Conservation (phyloP, 2,113 vertebrate species). For the Tringa solitaria region DNA sequence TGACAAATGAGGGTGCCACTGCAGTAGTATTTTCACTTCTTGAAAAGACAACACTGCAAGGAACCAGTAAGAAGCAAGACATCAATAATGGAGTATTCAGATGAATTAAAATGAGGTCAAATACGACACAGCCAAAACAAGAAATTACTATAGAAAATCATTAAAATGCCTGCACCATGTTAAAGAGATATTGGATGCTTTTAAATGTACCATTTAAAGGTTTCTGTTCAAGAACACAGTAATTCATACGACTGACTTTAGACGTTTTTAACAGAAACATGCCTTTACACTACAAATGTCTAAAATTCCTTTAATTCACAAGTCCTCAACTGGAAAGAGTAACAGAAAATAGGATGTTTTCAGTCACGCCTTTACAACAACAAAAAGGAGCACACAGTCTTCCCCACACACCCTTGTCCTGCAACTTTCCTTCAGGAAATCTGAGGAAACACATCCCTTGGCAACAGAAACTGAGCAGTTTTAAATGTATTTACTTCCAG, state of each 20-base stretch:
- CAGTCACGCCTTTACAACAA: neutral
- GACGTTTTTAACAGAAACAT: neutral
- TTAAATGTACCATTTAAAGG: neutral
- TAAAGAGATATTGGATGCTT: neutral
- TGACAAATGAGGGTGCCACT: neutral
- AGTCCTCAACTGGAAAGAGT: neutral
- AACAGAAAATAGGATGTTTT: neutral
- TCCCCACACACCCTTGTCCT: neutral
- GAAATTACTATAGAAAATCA: neutral
- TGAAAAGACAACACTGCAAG: neutral
- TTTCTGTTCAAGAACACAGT: neutral
- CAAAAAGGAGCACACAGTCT: neutral
- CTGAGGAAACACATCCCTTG: neutral
- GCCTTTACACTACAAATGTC: neutral
- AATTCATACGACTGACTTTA: neutral
- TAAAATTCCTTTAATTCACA: neutral
- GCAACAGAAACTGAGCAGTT: neutral
- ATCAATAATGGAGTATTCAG: neutral
- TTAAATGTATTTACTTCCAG: neutral
- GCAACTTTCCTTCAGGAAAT: neutral
- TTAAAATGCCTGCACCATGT: neutral
- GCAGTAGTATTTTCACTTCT: neutral
- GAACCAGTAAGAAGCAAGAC: neutral
- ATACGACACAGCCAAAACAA: neutral
- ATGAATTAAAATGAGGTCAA: neutral